Evolutionary conservation across 2,797 vertebrate species (phyloP).

Genomic region (Ptychadena robeensis): DNA sequence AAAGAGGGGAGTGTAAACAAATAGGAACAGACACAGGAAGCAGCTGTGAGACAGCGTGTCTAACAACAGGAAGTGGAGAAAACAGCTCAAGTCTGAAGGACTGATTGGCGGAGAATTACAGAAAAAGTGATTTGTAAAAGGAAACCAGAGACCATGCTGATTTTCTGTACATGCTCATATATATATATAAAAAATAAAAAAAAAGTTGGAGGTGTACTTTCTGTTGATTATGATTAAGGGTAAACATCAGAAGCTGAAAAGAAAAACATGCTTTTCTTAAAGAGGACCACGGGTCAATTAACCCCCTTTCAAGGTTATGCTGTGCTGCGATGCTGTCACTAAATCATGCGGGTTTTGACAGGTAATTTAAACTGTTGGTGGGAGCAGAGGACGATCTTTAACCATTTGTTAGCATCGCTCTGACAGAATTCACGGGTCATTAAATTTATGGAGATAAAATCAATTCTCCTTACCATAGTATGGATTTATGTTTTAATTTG

Average conservation of each 20-base stretch:
- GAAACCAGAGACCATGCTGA: too few relatives aligned
- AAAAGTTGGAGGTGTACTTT: too few relatives aligned
- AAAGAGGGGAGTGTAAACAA: too few relatives aligned
- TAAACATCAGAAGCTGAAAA: neutral
- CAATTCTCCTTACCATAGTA: constrained; percentile 41
- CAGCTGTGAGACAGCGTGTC: too few relatives aligned
- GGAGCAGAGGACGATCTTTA: neutral
- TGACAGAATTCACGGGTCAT: constrained; percentile 33
- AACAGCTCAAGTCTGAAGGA: too few relatives aligned
- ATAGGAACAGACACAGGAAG: too few relatives aligned
- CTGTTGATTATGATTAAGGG: neutral
- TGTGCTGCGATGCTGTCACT: constrained; percentile 15
- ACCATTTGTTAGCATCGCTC: constrained; percentile 2
- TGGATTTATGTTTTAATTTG: constrained; percentile 26
- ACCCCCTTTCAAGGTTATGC: constrained; percentile 15
- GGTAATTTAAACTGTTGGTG: constrained; percentile 25
- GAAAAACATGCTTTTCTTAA: neutral
- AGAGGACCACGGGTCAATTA: neutral
- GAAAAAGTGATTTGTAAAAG: too few relatives aligned
- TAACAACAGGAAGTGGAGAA: too few relatives aligned
- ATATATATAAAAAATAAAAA: too few relatives aligned
- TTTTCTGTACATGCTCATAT: too few relatives aligned
- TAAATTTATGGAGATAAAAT: constrained; percentile 33
- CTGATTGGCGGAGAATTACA: too few relatives aligned
- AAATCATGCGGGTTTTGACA: constrained; percentile 21